These are phyloP conservation scores for Rachycentron canadum DNA, from an alignment of 2,797 vertebrate species.

Conservation along the genomic window DNA sequence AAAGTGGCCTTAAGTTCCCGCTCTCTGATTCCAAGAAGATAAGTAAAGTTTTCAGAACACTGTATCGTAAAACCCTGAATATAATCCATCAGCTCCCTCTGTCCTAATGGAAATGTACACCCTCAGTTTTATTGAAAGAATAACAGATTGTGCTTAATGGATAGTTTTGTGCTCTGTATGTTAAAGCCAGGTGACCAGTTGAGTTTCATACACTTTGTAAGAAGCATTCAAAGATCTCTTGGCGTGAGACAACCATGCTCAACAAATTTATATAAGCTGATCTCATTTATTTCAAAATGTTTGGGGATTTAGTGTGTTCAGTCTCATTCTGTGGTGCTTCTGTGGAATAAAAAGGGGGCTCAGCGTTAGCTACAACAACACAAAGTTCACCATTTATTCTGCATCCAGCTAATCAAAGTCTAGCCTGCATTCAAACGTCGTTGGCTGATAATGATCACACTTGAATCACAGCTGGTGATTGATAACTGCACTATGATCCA, in stretches of 20 bases:
- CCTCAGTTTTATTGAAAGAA: constrained; percentile 35
- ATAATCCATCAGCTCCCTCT: constrained; percentile 35
- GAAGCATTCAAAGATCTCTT: not conserved
- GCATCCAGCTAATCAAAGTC: not conserved
- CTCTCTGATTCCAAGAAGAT: constrained; percentile 71
- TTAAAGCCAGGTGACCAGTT: constrained; percentile 14
- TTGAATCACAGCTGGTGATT: not conserved
- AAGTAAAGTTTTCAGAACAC: constrained; percentile 59
- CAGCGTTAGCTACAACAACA: not conserved
- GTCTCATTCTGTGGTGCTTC: not conserved
- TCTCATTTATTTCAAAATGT: not conserved
- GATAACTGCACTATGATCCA: constrained; percentile 32
- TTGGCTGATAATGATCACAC: not conserved
- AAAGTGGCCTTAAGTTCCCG: constrained; percentile 68
- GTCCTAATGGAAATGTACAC: constrained; percentile 46
- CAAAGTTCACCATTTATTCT: not conserved
- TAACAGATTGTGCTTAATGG: constrained; percentile 16
- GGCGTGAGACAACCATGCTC: not conserved
- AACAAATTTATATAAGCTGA: constrained; percentile 13
- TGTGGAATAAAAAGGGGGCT: not conserved
- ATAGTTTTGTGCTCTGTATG: constrained; percentile 8
- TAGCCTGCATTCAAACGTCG: not conserved
- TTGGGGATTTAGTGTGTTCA: not conserved
- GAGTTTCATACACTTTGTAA: not conserved
- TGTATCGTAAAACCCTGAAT: constrained; percentile 62